These are phyloP conservation scores for Cricetomys ansorgei DNA, from an alignment of 2,113 vertebrate genomes.

Conservation along the genomic window DNA sequence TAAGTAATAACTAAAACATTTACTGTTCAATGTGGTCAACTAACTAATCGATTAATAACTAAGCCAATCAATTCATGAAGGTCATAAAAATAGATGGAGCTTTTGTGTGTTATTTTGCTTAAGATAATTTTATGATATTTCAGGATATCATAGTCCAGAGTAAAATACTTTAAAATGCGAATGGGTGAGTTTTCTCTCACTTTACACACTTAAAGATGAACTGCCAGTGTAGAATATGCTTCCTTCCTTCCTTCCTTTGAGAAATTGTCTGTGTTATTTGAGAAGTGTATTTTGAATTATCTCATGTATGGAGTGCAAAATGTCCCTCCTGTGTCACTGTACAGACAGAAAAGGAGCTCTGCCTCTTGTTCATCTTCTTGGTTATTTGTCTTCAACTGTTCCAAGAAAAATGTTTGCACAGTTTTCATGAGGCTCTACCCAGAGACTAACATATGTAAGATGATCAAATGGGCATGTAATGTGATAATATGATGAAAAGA, in stretches of 20 bases:
- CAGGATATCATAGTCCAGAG: not conserved
- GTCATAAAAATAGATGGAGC: not conserved
- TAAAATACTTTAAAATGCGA: not conserved
- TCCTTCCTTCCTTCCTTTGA: not conserved
- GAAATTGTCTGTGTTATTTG: not conserved
- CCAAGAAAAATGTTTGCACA: not conserved
- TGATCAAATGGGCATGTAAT: not conserved
- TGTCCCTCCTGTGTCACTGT: not conserved
- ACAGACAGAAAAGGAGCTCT: not conserved
- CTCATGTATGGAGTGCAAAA: not conserved
- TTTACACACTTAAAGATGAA: not conserved
- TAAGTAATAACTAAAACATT: not conserved
- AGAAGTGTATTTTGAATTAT: not conserved
- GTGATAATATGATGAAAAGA: not conserved
- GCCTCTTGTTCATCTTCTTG: not conserved
- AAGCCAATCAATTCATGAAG: slow-evolving; percentile 9
- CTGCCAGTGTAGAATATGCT: not conserved
- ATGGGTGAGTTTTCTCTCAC: not conserved
- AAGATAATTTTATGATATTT: slow-evolving; percentile 29
- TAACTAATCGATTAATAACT: not conserved
- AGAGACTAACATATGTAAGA: not conserved
- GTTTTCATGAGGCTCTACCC: not conserved
- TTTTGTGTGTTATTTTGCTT: not conserved
- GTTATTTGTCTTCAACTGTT: not conserved
- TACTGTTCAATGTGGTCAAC: not conserved